phyloP scores from a whole-genome alignment of 2,888 invertebrate species.

The Epirrita christyi region DNA sequence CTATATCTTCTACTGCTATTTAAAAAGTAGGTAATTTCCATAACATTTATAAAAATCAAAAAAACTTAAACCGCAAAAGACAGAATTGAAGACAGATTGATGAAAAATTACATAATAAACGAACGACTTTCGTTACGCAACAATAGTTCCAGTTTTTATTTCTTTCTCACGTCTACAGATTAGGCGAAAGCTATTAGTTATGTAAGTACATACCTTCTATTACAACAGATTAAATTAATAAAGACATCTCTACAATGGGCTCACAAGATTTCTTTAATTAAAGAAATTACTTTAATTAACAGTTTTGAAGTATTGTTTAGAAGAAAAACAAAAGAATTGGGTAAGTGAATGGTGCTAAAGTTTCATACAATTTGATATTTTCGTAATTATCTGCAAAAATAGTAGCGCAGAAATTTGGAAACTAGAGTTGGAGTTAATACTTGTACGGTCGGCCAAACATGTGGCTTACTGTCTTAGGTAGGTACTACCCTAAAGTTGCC shows the following conservation, averaged over 20 bases:
- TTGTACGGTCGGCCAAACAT: too few species aligned
- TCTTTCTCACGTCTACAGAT: conserved; percentile 41
- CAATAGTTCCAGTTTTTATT: conserved; percentile 32
- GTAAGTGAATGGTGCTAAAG: neutral
- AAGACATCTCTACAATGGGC: conserved; percentile 36
- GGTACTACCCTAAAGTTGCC: too few species aligned
- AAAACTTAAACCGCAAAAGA: neutral
- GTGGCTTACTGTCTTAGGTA: too few species aligned
- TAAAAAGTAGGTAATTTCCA: too few species aligned
- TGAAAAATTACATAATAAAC: neutral
- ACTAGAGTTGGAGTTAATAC: too few species aligned
- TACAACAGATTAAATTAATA: conserved; percentile 36
- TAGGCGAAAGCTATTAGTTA: conserved; percentile 43
- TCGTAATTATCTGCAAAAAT: too few species aligned
- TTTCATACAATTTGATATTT: neutral
- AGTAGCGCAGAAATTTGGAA: too few species aligned
- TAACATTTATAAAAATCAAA: too few species aligned
- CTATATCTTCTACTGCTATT: too few species aligned
- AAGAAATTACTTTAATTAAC: conserved; percentile 1
- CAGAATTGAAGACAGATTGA: neutral
- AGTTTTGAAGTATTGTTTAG: neutral
- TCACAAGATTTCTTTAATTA: conserved; percentile 39
- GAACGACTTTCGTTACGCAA: conserved; percentile 32
- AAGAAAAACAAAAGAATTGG: conserved; percentile 10
- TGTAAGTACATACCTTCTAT: conserved; percentile 30